Evolutionary conservation across 2,797 vertebrate genomes (phyloP).

Genomic region (Acanthopagrus latus): DNA sequence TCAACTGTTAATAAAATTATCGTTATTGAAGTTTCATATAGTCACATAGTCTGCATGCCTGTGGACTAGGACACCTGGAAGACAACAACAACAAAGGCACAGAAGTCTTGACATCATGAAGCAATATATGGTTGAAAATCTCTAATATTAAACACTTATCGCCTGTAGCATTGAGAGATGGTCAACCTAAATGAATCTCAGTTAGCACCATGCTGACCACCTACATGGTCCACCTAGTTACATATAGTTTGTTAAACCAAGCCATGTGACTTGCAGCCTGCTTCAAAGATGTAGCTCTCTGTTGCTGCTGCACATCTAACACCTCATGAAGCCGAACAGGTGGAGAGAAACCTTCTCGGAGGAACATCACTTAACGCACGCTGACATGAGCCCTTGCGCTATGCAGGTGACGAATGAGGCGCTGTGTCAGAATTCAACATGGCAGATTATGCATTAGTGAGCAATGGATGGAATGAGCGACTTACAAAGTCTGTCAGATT

Average conservation of each 20-base stretch:
- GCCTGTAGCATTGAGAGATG: no score
- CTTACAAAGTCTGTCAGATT: conserved; percentile 90
- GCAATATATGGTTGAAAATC: background rate
- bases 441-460: conserved; percentile 36
- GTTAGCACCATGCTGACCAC: background rate
- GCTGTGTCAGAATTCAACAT: conserved; percentile 1
- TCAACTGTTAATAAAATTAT: no score
- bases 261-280: background rate
- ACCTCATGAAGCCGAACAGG: background rate
- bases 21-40: background rate
- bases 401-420: conserved; percentile 25
- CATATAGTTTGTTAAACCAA: background rate
- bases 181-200: background rate
- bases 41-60: background rate
- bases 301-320: conserved; percentile 11
- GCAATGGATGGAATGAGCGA: conserved; percentile 78
- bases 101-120: background rate
- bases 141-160: background rate
- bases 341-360: background rate
- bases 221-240: background rate
- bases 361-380: conserved; percentile 27
- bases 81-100: background rate
- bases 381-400: conserved; percentile 1
- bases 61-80: background rate
- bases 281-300: conserved; percentile 20